These are phyloP conservation scores for Brachymystax lenok DNA, from an alignment of 2,797 vertebrate species.

Conservation along the genomic window DNA sequence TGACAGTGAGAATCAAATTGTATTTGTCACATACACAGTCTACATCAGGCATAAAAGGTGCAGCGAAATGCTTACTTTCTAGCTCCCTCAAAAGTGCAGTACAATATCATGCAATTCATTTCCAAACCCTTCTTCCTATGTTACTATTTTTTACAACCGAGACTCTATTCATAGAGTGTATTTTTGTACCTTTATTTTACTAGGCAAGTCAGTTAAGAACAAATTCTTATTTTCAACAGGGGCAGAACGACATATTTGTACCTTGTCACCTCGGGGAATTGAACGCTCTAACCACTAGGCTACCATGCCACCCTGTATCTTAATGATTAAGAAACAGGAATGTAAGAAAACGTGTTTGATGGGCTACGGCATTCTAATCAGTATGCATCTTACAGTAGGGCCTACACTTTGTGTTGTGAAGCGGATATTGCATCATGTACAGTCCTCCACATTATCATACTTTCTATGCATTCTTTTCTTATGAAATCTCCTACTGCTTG, in stretches of 20 bases:
- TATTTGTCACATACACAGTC: too few species aligned
- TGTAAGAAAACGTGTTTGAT: slow-evolving; percentile 25
- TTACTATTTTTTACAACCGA: neutral
- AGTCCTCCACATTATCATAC: neutral
- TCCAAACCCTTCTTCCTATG: neutral
- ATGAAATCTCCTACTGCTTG: neutral
- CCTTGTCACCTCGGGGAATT: too few species aligned
- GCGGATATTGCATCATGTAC: neutral
- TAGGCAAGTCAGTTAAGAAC: too few species aligned
- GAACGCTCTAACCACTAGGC: too few species aligned
- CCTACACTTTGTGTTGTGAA: neutral
- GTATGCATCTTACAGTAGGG: neutral
- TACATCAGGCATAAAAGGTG: too few species aligned
- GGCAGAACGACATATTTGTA: too few species aligned
- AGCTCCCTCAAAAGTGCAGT: too few species aligned
- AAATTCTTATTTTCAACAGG: too few species aligned
- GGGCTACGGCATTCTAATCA: slow-evolving; percentile 18
- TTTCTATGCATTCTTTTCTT: neutral
- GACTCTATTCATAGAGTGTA: neutral
- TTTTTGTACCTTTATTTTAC: too few species aligned
- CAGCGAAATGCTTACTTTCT: too few species aligned
- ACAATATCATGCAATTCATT: neutral
- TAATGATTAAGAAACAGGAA: neutral
- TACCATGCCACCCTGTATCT: too few species aligned
- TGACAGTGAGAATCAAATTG: too few species aligned